Percentiles rank a stretch among this genome's conserved stretches.
Evolutionary conservation across 1,140 invertebrate species (phyloP).

Genomic region (Pseudomyrmex concolor): DNA sequence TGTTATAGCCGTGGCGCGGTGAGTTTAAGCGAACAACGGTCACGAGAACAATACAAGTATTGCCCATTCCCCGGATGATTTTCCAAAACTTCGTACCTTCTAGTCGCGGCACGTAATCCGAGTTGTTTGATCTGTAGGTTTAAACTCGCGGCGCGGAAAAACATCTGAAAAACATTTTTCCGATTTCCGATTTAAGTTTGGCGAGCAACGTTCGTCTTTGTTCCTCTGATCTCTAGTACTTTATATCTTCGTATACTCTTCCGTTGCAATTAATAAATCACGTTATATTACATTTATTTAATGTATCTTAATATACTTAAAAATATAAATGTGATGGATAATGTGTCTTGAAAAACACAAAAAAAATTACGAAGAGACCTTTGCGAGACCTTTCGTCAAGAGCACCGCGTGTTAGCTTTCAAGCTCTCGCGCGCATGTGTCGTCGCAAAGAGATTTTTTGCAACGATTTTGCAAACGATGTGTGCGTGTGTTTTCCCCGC

Average conservation of each 20-base stretch:
- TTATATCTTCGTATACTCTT: conserved; percentile 23
- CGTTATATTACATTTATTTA: neutral
- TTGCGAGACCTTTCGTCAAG: neutral
- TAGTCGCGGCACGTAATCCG: conserved; percentile 70
- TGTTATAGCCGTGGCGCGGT: conserved; percentile 38
- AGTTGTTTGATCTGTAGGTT: conserved; percentile 71
- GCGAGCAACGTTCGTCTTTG: conserved; percentile 7
- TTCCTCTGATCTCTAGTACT: neutral
- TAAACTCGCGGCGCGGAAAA: conserved; percentile 61
- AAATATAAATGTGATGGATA: neutral
- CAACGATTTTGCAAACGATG: too few relatives aligned
- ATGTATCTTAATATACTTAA: neutral
- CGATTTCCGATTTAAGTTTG: conserved; percentile 35
- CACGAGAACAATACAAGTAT: conserved; percentile 48
- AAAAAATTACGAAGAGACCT: neutral
- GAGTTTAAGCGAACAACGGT: conserved; percentile 40
- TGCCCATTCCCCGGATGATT: conserved; percentile 51
- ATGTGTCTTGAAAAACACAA: neutral
- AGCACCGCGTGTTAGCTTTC: neutral
- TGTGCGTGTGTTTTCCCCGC: neutral
- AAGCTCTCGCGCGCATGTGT: neutral
- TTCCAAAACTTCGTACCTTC: conserved; percentile 67
- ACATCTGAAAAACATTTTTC: conserved; percentile 64
- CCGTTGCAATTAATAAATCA: neutral
- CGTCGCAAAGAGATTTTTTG: neutral